Percentiles rank a stretch among this genome's conserved stretches.
Conservation (phyloP, 2,113 vertebrate genomes). For the Podarcis raffonei region DNA sequence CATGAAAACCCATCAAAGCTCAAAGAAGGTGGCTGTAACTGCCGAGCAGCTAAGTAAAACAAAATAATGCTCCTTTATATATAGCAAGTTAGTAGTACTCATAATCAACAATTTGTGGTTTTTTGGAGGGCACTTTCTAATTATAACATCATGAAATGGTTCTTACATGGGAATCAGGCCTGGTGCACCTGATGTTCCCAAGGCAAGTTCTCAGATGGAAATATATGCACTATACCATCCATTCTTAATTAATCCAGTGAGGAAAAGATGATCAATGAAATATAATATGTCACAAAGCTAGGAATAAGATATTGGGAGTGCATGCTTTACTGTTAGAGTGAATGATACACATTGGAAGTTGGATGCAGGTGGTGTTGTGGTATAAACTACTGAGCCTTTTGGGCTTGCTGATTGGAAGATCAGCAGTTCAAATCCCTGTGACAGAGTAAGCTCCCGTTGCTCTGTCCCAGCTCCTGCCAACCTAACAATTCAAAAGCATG, state of each 20-base stretch:
- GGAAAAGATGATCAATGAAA: slow-evolving; percentile 23
- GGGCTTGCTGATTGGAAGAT: no score
- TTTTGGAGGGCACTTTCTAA: no score
- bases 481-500: no score
- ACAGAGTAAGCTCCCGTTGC: no score
- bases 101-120: slow-evolving; percentile 17
- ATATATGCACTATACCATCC: slow-evolving; percentile 3
- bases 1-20: no score
- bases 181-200: slow-evolving; percentile 42
- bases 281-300: slow-evolving; percentile 19
- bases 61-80: slow-evolving; percentile 1
- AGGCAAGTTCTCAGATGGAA: slow-evolving; percentile 32
- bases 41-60: not conserved
- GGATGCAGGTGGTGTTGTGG: no score
- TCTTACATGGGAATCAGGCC: slow-evolving; percentile 25
- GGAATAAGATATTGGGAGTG: slow-evolving; percentile 29
- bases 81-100: slow-evolving; percentile 51
- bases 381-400: no score
- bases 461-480: no score
- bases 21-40: no score
- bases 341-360: no score
- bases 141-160: no score
- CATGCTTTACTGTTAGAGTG: not conserved
- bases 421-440: no score
- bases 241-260: slow-evolving; percentile 4